Evolutionary conservation across 2,113 vertebrate species (phyloP), one percentile per base, ranked within the genome.

Genomic region (Sterrhoptilus dennistouni): DNA sequence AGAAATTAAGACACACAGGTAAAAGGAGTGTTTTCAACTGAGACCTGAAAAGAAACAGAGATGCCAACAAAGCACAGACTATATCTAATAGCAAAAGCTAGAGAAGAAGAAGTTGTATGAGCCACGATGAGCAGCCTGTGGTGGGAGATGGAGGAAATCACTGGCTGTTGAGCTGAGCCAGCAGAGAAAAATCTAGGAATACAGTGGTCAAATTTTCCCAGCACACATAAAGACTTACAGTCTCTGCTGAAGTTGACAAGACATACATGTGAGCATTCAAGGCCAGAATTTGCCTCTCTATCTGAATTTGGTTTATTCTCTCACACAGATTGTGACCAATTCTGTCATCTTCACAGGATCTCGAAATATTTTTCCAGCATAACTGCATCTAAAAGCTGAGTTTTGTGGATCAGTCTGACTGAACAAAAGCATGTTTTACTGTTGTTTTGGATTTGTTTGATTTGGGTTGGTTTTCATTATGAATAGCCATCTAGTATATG

Each of bases 21-120:
- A 84, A 92, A 85, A 90, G 20, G 61, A 96, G n/a, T 56, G 27
- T 77, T 94, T 91, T 89, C 82, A 96, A 17, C 27, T 27, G 69
- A 93, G 84, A 80, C 27, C 22, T 63, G 50, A 83, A 87, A 89
- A 91, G 81, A 93, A 87, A 91, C 44, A 79, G 87, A 85, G 63
- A 86, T 2, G 9, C 63, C 70, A 90, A n/a, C 53, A 91, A 93
- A 71, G 50, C 61, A 76, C 3, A 56, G 69, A 45, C 53, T 87
- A 35, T 53, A 80, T 65, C 45, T 80, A 87, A 84, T 9, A 83
- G 50, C 29, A 82, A 47, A 79, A 89, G 35, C 54, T 74, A 40
- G 53, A 80, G 54, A 94, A 21, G 20, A 93, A 69, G 16, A 72
- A 27, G 8, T 42, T 75, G 40, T 29, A 60, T 14, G 6, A 83